Conservation (phyloP, 2,888 invertebrate species). For the Stramonita haemastoma region DNA sequence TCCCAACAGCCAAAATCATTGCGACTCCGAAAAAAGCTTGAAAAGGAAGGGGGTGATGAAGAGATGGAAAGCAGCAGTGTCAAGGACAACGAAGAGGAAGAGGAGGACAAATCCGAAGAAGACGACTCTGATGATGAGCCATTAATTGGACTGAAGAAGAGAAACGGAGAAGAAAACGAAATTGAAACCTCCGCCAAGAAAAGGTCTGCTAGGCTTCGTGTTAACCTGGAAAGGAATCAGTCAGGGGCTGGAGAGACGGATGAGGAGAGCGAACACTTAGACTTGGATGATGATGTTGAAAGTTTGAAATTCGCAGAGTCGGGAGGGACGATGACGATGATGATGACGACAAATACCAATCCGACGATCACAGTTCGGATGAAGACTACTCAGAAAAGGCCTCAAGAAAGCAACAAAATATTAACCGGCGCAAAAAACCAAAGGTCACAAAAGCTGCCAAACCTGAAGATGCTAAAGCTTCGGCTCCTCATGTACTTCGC, state of each 20-base stretch:
- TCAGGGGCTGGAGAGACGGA: not conserved
- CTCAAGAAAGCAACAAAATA: not conserved
- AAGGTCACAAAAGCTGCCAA: slow-evolving; percentile 16
- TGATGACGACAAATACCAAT: slow-evolving; percentile 31
- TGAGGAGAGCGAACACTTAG: slow-evolving; percentile 13
- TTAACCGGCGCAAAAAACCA: not conserved
- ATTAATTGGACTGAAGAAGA: slow-evolving; percentile 17
- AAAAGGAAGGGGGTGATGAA: slow-evolving; percentile 39
- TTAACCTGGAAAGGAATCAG: slow-evolving; percentile 33
- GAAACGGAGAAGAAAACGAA: not conserved
- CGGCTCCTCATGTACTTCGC: slow-evolving; percentile 12
- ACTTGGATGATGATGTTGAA: slow-evolving; percentile 30
- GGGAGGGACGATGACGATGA: slow-evolving; percentile 21
- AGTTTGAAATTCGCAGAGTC: slow-evolving; percentile 20
- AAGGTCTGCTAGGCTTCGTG: slow-evolving; percentile 29
- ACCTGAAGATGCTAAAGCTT: not conserved
- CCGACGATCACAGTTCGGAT: slow-evolving; percentile 43
- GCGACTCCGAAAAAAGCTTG: slow-evolving; percentile 24
- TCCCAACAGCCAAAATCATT: not conserved
- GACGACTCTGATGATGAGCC: slow-evolving; percentile 8
- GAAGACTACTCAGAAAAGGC: slow-evolving; percentile 36
- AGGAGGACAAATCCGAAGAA: slow-evolving; percentile 43
- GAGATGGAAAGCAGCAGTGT: not conserved
- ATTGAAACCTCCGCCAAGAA: not conserved
- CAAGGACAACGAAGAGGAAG: slow-evolving; percentile 34